Percentiles rank a stretch among this genome's conserved stretches.
These are phyloP conservation scores for Aphyosemion australe DNA, from an alignment of 2,113 vertebrate species.

Conservation along the genomic window DNA sequence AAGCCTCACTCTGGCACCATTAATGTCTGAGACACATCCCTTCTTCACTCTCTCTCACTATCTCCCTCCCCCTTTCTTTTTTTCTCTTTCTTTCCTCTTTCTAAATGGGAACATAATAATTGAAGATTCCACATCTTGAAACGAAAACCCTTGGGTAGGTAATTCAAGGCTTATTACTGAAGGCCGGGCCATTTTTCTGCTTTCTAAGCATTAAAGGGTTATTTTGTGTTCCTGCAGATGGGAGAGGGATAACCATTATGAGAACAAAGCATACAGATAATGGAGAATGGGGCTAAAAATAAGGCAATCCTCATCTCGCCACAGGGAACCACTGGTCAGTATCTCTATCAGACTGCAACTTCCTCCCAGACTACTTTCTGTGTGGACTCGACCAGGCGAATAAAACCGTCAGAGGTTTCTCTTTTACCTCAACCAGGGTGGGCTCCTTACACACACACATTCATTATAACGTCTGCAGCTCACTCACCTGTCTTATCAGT, in stretches of 20 bases:
- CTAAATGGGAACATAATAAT: constrained; percentile 84
- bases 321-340: constrained; percentile 73
- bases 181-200: constrained; percentile 81
- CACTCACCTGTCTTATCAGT: constrained; percentile 69
- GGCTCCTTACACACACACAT: constrained; percentile 46
- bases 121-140: constrained; percentile 85
- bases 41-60: constrained; percentile 47
- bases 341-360: constrained; percentile 55
- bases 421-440: constrained; percentile 50
- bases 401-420: constrained; percentile 27
- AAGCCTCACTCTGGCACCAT: constrained; percentile 78
- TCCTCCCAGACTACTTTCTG: constrained; percentile 51
- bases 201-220: constrained; percentile 84
- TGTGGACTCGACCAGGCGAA: constrained; percentile 29
- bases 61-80: constrained; percentile 57
- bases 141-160: constrained; percentile 84
- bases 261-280: constrained; percentile 83
- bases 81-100: constrained; percentile 67
- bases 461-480: constrained; percentile 23
- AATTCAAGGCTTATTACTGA: constrained; percentile 85
- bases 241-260: constrained; percentile 83
- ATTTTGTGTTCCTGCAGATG: constrained; percentile 83
- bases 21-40: constrained; percentile 71
- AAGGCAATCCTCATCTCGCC: constrained; percentile 71
- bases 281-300: constrained; percentile 81